phyloP scores from a whole-genome alignment of 1,140 invertebrate genomes.

The Drosophila novamexicana region DNA sequence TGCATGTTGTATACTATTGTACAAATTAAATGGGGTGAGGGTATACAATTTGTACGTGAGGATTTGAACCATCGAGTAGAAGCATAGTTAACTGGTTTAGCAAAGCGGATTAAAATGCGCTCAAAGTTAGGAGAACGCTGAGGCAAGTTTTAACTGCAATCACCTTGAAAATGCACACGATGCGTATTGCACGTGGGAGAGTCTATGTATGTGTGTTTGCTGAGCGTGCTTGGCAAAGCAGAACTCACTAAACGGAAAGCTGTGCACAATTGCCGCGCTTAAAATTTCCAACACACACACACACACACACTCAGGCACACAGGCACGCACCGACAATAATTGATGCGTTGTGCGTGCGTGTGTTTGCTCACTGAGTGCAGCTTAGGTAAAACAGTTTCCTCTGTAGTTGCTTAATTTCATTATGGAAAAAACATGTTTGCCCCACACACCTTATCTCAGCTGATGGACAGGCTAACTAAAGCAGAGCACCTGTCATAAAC shows the following conservation, averaged over 20 bases:
- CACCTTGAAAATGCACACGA: slow-evolving; percentile 44
- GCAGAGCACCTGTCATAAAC: slow-evolving; percentile 56
- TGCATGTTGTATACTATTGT: neutral
- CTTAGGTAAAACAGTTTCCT: slow-evolving; percentile 44
- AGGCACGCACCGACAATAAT: slow-evolving; percentile 1
- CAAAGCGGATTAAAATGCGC: slow-evolving; percentile 38
- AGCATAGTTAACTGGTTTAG: neutral
- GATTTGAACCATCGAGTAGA: neutral
- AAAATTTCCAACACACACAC: neutral
- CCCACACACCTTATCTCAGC: slow-evolving; percentile 5
- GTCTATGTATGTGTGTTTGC: slow-evolving; percentile 4
- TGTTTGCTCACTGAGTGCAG: slow-evolving; percentile 32
- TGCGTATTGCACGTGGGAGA: neutral
- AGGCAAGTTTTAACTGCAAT: slow-evolving; percentile 33
- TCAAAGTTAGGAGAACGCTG: slow-evolving; percentile 3
- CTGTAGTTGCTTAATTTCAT: slow-evolving; percentile 23
- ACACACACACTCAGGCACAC: neutral
- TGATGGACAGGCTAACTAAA: slow-evolving; percentile 39
- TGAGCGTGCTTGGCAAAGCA: slow-evolving; percentile 10
- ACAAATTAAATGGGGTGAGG: neutral
- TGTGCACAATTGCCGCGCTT: slow-evolving; percentile 37
- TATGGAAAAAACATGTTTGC: slow-evolving; percentile 45
- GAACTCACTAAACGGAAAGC: slow-evolving; percentile 27
- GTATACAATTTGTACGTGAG: neutral
- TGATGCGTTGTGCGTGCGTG: neutral